Percentiles rank a stretch among this genome's conserved stretches.
Evolutionary conservation across 2,888 invertebrate species (phyloP).

Genomic region (Netelia virgata): DNA sequence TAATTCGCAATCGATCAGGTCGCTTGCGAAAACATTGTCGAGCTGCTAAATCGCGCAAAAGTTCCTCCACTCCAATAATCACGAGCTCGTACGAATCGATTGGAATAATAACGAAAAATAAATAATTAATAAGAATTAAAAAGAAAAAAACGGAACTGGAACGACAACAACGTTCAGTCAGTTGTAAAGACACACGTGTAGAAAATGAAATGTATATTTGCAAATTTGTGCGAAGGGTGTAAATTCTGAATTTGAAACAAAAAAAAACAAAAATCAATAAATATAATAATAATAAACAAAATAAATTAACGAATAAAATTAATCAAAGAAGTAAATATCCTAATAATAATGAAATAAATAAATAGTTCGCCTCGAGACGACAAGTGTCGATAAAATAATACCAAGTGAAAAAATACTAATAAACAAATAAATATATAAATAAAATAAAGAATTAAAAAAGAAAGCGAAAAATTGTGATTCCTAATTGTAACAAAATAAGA

Average conservation of each 20-base stretch:
- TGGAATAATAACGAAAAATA: neutral
- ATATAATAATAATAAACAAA: conserved; percentile 14
- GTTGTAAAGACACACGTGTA: neutral
- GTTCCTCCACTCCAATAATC: conserved; percentile 39
- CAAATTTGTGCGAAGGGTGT: conserved; percentile 21
- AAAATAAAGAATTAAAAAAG: conserved; percentile 14
- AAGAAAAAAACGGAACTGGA: conserved; percentile 6
- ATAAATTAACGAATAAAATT: conserved; percentile 14
- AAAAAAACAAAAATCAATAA: neutral
- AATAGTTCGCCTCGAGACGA: conserved; percentile 20
- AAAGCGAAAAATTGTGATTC: conserved; percentile 60
- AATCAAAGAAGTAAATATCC: neutral
- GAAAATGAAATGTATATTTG: conserved; percentile 16
- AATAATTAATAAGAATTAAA: neutral
- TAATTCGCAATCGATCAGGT: conserved; percentile 9
- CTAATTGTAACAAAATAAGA: conserved; percentile 49
- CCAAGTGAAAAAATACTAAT: conserved; percentile 18
- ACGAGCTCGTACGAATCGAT: conserved; percentile 18
- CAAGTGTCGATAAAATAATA: neutral
- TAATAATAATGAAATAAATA: conserved; percentile 21
- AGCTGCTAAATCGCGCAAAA: conserved; percentile 50
- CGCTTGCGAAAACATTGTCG: conserved; percentile 30
- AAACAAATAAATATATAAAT: conserved; percentile 18
- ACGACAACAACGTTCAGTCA: neutral
- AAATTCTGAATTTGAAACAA: conserved; percentile 38